phyloP scores from a whole-genome alignment of 2,797 vertebrate genomes.

The Hemitrygon akajei region DNA sequence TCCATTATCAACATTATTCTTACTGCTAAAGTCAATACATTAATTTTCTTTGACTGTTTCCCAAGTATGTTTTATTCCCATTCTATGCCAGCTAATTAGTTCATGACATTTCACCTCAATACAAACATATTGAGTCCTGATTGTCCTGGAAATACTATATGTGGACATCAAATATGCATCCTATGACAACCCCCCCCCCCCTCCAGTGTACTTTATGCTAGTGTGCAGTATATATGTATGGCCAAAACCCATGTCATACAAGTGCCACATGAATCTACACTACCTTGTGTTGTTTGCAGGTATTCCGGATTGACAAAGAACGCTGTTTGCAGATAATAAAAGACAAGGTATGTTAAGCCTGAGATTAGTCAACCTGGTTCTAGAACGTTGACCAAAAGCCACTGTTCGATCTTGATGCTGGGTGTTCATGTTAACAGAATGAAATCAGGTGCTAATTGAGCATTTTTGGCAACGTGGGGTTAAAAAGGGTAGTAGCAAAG shows the following conservation, averaged over 20 bases:
- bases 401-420: not conserved
- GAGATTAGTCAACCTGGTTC: not conserved
- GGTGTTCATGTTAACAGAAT: not conserved
- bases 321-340: slow-evolving; percentile 74
- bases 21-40: no score
- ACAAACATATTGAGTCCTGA: not conserved
- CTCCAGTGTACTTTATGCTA: not conserved
- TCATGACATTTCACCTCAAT: not conserved
- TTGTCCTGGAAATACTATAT: not conserved
- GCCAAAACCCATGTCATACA: not conserved
- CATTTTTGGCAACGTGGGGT: no score
- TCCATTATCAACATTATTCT: not conserved
- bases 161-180: not conserved
- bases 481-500: not conserved
- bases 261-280: no score
- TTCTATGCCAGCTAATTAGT: not conserved
- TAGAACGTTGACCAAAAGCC: not conserved
- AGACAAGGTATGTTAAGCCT: slow-evolving; percentile 46
- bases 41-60: no score
- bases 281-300: slow-evolving; percentile 47
- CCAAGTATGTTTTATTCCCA: not conserved
- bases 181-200: not conserved
- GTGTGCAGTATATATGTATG: not conserved
- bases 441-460: not conserved
- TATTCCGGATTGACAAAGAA: slow-evolving; percentile 63